Conservation (phyloP, 1,140 invertebrate species). For the Thaumatotibia leucotreta region DNA sequence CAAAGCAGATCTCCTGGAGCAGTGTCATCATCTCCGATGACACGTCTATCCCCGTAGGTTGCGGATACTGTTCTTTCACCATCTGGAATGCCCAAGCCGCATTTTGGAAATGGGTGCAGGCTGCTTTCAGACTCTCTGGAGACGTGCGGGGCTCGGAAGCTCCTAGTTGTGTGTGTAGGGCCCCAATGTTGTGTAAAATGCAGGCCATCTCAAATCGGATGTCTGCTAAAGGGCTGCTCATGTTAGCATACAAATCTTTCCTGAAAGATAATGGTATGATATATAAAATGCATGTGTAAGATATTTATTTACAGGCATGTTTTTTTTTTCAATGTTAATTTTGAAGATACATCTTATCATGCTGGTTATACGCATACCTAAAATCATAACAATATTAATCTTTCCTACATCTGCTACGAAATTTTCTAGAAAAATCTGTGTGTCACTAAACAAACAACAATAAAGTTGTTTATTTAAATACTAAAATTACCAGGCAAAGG, state of each 20-base stretch:
- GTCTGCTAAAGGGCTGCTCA: constrained; percentile 86
- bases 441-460: not conserved
- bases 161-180: constrained; percentile 93
- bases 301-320: not conserved
- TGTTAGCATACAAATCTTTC: constrained; percentile 90
- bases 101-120: constrained; percentile 98
- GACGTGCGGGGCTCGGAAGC: constrained; percentile 87
- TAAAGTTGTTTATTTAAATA: not conserved
- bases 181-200: constrained; percentile 96
- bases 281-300: not conserved
- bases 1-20: constrained; percentile 88
- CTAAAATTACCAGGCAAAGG: constrained; percentile 88
- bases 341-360: too few species aligned
- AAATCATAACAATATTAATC: not conserved
- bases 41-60: constrained; percentile 83
- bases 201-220: constrained; percentile 95
- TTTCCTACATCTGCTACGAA: not conserved
- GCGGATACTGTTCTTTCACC: constrained; percentile 80
- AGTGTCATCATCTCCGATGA: constrained; percentile 89
- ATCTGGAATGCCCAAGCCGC: constrained; percentile 97
- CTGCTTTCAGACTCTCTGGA: constrained; percentile 95
- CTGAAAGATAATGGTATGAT: constrained; percentile 68
- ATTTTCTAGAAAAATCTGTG: not conserved
- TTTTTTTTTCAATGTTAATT: too few species aligned
- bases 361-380: too few species aligned